Evolutionary conservation across 2,888 invertebrate species (phyloP), one percentile per base, ranked within the genome.

Genomic region (Cephus pulcher): DNA sequence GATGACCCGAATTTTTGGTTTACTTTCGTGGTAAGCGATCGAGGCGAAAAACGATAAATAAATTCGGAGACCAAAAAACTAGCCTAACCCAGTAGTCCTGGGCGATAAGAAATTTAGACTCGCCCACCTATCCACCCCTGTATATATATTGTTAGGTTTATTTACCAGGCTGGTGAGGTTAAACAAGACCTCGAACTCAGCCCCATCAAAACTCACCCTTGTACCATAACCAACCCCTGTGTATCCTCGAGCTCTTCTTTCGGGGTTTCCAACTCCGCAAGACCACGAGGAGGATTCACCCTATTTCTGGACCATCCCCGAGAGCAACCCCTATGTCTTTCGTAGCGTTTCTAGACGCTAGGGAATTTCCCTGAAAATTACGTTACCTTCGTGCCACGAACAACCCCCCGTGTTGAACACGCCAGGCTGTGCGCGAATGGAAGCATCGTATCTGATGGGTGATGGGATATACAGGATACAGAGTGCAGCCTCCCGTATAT

Each of bases 131-230:
- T 23, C 23, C 40, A 56, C 56, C 56, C 23, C 15, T 15, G 15
- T 71, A 70, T 70, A 70, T 69, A 70, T 71, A 71, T 71, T 30
- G 71, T 71, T 71, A 71, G 71, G 33, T 71, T 71, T 71, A 71
- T 71, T 71, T 71, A 71, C 71, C 71, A 32, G 71, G 71, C 71
- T 71, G 32, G 71, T 71, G 71, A 71, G 71, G 71, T 71, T 71
- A 71, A 71, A 71, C 71, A 71, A 71, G 71, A 71, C 32, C 32
- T 71, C 71, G 56, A 56, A 56, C 56, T 56, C 56, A 56, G 56
- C 23, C 56, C 56, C 56, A 56, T 56, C 56, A 23, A 9, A 56
- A 56, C 56, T 56, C 56, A 56, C 56, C 56, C 56, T 56, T 56
- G 56, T 56, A 56, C 56, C 56, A 56, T 56, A 56, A 56, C 23